A percentile compares a stretch with the other conserved stretches of the same genome.
Conservation (phyloP, 2,888 invertebrate species). For the Acanthosepion lycidas region DNA sequence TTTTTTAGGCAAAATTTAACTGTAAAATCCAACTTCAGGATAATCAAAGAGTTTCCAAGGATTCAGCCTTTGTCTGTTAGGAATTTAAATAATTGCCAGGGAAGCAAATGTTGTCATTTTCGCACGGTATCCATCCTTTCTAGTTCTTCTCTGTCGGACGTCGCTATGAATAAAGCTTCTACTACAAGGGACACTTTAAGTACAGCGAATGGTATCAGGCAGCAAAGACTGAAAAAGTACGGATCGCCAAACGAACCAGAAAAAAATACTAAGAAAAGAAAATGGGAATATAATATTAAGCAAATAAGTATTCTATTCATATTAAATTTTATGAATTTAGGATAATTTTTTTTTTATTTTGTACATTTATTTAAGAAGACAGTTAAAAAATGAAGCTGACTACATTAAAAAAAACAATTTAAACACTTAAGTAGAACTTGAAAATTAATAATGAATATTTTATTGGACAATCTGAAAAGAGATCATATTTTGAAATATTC, state of each 20-base stretch:
- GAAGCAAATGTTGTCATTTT: neutral
- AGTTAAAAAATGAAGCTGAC: neutral
- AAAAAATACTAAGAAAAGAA: neutral
- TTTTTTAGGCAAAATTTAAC: neutral
- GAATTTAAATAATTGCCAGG: neutral
- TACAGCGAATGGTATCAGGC: neutral
- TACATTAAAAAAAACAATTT: neutral
- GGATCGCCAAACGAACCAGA: neutral
- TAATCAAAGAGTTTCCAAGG: neutral
- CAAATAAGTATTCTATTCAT: neutral
- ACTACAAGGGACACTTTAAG: slow-evolving; percentile 23
- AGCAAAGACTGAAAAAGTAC: neutral
- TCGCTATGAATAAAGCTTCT: slow-evolving; percentile 23
- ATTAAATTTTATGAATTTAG: neutral
- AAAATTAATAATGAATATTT: neutral
- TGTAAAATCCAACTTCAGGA: neutral
- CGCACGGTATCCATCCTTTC: slow-evolving; percentile 18
- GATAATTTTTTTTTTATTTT: neutral
- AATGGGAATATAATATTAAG: neutral
- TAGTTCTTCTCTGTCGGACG: slow-evolving; percentile 33
- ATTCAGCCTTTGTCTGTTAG: neutral
- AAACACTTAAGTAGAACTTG: neutral
- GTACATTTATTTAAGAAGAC: neutral
- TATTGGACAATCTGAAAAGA: neutral
- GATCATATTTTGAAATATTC: no score